Evolutionary conservation across 2,113 vertebrate species (phyloP).

Genomic region (Epinephelus cyanopodus): DNA sequence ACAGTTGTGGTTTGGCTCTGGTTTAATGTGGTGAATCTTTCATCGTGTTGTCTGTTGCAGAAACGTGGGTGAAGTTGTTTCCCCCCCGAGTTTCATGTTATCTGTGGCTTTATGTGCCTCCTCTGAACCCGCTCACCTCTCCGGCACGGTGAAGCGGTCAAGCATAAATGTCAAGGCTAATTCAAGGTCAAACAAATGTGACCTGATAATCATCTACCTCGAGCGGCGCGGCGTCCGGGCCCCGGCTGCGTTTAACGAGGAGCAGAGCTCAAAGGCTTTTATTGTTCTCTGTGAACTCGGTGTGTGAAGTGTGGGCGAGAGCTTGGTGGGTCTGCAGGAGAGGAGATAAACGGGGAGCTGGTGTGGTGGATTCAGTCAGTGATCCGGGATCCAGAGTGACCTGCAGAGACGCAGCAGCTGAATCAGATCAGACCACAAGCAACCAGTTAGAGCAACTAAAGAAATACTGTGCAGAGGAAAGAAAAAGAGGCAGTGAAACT

Average conservation of each 20-base stretch:
- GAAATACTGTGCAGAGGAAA: too few species aligned
- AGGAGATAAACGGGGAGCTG: too few species aligned
- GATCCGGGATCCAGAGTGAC: too few species aligned
- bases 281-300: conserved; percentile 16
- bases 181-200: conserved; percentile 64
- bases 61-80: not conserved
- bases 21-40: conserved; percentile 9
- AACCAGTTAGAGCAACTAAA: too few species aligned
- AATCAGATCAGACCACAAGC: too few species aligned
- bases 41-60: not conserved
- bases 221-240: conserved; percentile 34
- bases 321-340: too few species aligned
- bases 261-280: conserved; percentile 52
- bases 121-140: conserved; percentile 57
- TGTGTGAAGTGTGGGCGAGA: too few species aligned
- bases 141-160: conserved; percentile 37
- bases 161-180: conserved; percentile 72
- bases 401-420: too few species aligned
- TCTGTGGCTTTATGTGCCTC: too few species aligned
- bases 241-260: too few species aligned
- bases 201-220: conserved; percentile 78
- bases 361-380: too few species aligned
- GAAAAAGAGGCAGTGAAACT: too few species aligned
- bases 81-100: not conserved
- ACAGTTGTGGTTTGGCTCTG: conserved; percentile 28